These are phyloP conservation scores for Sycobia sp. DNA, from an alignment of 1,140 invertebrate genomes.

Conservation along the genomic window DNA sequence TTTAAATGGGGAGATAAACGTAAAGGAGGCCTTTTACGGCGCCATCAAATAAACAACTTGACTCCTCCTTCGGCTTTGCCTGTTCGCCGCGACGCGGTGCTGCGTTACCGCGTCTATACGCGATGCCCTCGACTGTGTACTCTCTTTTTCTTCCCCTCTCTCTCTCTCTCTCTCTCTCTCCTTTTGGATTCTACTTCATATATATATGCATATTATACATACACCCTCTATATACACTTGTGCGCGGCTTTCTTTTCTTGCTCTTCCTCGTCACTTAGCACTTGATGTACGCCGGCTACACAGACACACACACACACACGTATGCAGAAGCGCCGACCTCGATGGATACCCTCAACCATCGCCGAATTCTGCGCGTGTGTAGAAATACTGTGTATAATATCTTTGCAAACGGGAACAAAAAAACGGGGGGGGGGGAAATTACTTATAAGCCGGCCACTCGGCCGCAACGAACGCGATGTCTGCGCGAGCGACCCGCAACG, in stretches of 20 bases:
- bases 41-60: slow-evolving; percentile 65
- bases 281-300: slow-evolving; percentile 11
- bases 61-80: slow-evolving; percentile 58
- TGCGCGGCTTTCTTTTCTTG: slow-evolving; percentile 13
- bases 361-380: no score
- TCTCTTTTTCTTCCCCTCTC: slow-evolving; percentile 24
- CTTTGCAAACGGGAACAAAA: no score
- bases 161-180: slow-evolving; percentile 19
- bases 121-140: no score
- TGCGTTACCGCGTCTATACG: no score
- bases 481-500: no score
- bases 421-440: no score
- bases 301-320: no score
- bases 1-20: slow-evolving; percentile 64
- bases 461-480: no score
- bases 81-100: slow-evolving; percentile 43
- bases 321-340: slow-evolving; percentile 12
- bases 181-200: background rate
- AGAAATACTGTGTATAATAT: no score
- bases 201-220: no score
- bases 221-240: no score
- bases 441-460: no score
- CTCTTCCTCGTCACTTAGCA: slow-evolving; percentile 30
- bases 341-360: background rate
- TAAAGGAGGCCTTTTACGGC: slow-evolving; percentile 65